Percentiles rank a stretch among this genome's conserved stretches.
Conservation (phyloP, 1,140 invertebrate species). For the Drosophila nigromelanica region DNA sequence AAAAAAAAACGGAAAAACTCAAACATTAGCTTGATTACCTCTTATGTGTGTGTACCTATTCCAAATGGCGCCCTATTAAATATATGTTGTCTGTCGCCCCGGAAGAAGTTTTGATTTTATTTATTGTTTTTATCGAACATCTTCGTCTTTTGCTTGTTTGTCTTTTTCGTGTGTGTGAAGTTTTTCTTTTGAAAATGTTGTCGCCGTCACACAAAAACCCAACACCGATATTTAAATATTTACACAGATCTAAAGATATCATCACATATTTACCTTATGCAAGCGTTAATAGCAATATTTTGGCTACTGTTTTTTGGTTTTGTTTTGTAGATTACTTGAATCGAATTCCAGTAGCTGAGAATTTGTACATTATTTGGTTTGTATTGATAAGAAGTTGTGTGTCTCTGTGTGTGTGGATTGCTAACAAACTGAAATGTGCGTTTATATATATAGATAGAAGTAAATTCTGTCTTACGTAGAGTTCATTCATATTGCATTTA, state of each 20-base stretch:
- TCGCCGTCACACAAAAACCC: slow-evolving; percentile 40
- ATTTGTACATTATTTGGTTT: slow-evolving; percentile 23
- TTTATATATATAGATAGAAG: slow-evolving; percentile 11
- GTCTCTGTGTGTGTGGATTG: slow-evolving; percentile 3
- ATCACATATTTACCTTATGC: slow-evolving; percentile 56
- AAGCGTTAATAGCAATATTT: slow-evolving; percentile 65
- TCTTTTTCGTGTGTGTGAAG: slow-evolving; percentile 30
- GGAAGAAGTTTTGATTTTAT: slow-evolving; percentile 59
- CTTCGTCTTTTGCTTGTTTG: slow-evolving; percentile 44
- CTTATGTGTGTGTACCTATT: neutral
- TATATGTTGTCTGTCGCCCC: slow-evolving; percentile 37
- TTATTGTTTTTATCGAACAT: slow-evolving; percentile 53
- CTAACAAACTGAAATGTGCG: slow-evolving; percentile 13
- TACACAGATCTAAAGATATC: slow-evolving; percentile 63
- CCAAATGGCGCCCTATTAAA: slow-evolving; percentile 60
- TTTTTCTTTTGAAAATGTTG: slow-evolving; percentile 49
- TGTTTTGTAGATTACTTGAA: slow-evolving; percentile 52
- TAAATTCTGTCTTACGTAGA: slow-evolving; percentile 4
- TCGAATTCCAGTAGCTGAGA: slow-evolving; percentile 68
- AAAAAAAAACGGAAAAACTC: slow-evolving; percentile 14
- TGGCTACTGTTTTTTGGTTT: slow-evolving; percentile 62
- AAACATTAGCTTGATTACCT: slow-evolving; percentile 8
- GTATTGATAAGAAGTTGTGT: slow-evolving; percentile 34
- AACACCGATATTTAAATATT: slow-evolving; percentile 67
- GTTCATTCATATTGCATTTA: slow-evolving; percentile 18